Evolutionary conservation across 2,797 vertebrate species (phyloP).

Genomic region (Rhinichthys osculus): DNA sequence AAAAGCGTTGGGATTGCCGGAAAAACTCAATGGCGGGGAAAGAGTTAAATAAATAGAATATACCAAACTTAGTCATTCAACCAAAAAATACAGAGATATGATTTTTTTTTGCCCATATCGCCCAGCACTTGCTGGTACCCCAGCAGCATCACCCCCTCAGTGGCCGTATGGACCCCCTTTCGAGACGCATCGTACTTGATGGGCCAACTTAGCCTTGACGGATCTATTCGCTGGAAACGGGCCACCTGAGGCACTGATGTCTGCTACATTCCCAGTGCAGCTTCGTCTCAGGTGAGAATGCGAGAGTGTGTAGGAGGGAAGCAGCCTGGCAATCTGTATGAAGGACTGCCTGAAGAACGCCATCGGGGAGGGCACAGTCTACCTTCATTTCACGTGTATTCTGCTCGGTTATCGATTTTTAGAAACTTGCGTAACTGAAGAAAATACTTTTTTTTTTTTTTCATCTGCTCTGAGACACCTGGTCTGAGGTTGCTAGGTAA

Average conservation of each 20-base stretch:
- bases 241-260: slow-evolving; percentile 58
- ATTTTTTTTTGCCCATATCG: no score
- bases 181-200: slow-evolving; percentile 65
- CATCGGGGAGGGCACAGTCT: slow-evolving; percentile 49
- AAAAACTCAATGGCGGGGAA: no score
- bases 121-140: slow-evolving; percentile 21
- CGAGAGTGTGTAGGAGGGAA: slow-evolving; percentile 25
- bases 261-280: slow-evolving; percentile 43
- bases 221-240: slow-evolving; percentile 69
- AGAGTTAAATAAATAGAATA: no score
- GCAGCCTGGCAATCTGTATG: slow-evolving; percentile 38
- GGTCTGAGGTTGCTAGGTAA: slow-evolving; percentile 83
- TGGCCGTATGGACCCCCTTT: slow-evolving; percentile 38
- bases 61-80: no score
- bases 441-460: slow-evolving; percentile 70
- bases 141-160: slow-evolving; percentile 59
- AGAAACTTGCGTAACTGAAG: slow-evolving; percentile 76
- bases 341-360: slow-evolving; percentile 57
- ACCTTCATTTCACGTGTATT: slow-evolving; percentile 55
- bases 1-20: no score
- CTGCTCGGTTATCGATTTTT: slow-evolving; percentile 67
- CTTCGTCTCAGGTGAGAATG: slow-evolving; percentile 8
- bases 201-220: slow-evolving; percentile 68
- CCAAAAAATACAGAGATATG: no score
- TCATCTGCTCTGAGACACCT: slow-evolving; percentile 70